Conservation (phyloP, 2,888 invertebrate species). For the Protodeltote pygarga region DNA sequence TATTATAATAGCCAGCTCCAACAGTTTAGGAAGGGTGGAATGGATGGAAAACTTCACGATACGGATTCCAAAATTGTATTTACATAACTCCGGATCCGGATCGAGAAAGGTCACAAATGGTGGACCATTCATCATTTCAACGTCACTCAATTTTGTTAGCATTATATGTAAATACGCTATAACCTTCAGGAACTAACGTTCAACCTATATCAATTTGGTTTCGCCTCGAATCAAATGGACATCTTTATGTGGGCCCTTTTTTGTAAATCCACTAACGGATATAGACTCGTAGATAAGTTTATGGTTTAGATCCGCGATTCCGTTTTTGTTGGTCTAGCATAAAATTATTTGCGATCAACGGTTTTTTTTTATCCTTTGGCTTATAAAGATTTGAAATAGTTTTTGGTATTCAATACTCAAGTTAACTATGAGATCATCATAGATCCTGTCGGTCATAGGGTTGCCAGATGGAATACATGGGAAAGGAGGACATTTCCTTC, state of each 20-base stretch:
- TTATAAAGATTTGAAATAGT: constrained; percentile 12
- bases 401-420: constrained; percentile 11
- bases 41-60: constrained; percentile 51
- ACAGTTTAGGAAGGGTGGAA: constrained; percentile 53
- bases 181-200: constrained; percentile 45
- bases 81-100: constrained; percentile 58
- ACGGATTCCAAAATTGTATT: constrained; percentile 51
- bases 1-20: constrained; percentile 42
- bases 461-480: too few species aligned
- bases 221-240: constrained; percentile 47
- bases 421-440: too few species aligned
- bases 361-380: constrained; percentile 32
- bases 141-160: constrained; percentile 63
- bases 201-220: constrained; percentile 54
- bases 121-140: constrained; percentile 60
- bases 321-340: constrained; percentile 19
- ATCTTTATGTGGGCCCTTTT: constrained; percentile 45
- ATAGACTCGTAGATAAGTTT: constrained; percentile 35
- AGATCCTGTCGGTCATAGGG: too few species aligned
- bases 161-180: constrained; percentile 56
- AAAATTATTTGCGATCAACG: constrained; percentile 33
- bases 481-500: too few species aligned
- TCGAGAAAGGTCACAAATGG: constrained; percentile 62
- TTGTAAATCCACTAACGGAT: constrained; percentile 43
- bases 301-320: constrained; percentile 26